A percentile compares a stretch with the other conserved stretches of the same genome.
These are phyloP conservation scores for Apamea epomidion DNA, from an alignment of 2,888 invertebrate species.

Conservation along the genomic window DNA sequence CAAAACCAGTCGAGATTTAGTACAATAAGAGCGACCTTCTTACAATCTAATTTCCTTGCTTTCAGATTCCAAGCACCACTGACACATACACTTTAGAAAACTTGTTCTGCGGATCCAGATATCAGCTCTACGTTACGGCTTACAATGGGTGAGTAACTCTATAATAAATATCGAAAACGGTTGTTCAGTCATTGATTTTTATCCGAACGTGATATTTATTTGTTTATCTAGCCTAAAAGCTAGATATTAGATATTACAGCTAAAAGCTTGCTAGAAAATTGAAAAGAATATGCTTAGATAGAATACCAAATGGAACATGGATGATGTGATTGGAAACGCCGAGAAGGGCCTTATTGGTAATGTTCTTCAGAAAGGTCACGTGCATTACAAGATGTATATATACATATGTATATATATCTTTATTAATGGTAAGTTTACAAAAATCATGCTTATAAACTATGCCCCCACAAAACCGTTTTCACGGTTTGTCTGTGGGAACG, in stretches of 20 bases:
- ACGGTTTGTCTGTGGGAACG: no score
- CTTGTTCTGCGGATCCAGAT: conserved; percentile 97
- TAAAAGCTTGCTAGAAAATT: background rate
- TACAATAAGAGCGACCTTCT: background rate
- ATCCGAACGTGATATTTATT: background rate
- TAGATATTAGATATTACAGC: background rate
- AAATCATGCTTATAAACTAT: no score
- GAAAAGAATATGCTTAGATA: background rate
- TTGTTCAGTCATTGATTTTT: background rate
- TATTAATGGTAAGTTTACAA: no score
- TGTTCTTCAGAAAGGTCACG: background rate
- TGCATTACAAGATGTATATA: background rate
- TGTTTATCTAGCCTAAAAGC: background rate
- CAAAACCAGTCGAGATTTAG: background rate
- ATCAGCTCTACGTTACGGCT: conserved; percentile 97
- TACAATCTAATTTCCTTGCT: conserved; percentile 20
- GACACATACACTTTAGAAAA: conserved; percentile 96
- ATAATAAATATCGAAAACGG: background rate
- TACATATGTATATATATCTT: no score
- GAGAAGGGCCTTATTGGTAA: background rate
- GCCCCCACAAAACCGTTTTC: no score
- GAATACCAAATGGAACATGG: background rate
- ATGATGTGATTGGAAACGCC: background rate
- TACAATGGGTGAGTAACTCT: conserved; percentile 94
- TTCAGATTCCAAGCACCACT: conserved; percentile 92